Conservation (phyloP, 2,113 vertebrate genomes). For the Zapornia atra region DNA sequence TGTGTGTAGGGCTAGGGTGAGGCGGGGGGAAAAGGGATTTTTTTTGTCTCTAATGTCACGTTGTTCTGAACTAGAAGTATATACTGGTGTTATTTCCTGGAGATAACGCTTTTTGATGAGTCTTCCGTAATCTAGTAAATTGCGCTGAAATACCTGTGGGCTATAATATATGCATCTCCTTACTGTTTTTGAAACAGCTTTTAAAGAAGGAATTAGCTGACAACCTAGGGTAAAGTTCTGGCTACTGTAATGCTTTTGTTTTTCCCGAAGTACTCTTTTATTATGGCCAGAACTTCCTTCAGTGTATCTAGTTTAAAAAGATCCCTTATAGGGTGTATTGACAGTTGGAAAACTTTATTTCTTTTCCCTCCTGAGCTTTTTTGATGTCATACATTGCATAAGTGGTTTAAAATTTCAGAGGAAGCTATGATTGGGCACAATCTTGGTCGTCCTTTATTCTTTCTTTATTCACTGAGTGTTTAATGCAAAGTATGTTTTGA, state of each 20-base stretch:
- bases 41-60: rapidly evolving
- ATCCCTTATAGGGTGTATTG: not conserved
- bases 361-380: rapidly evolving
- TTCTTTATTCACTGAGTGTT: not conserved
- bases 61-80: not conserved
- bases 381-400: not conserved
- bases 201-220: not conserved
- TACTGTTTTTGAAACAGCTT: not conserved
- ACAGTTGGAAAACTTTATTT: not conserved
- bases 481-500: rapidly evolving
- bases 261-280: too few species aligned
- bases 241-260: not conserved
- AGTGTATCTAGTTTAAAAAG: not conserved
- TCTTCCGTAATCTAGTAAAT: not conserved
- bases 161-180: rapidly evolving
- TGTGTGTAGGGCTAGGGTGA: rapidly evolving
- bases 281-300: not conserved
- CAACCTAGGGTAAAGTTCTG: too few species aligned
- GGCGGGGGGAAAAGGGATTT: too few species aligned
- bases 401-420: not conserved
- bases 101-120: not conserved
- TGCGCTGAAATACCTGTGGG: too few species aligned
- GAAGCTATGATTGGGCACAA: rapidly evolving
- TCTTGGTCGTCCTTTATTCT: not conserved
- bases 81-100: rapidly evolving